Evolutionary conservation across 35 echinoderm and acorn worm species (phyloP).

Genomic region (Ophioderma brevispina): DNA sequence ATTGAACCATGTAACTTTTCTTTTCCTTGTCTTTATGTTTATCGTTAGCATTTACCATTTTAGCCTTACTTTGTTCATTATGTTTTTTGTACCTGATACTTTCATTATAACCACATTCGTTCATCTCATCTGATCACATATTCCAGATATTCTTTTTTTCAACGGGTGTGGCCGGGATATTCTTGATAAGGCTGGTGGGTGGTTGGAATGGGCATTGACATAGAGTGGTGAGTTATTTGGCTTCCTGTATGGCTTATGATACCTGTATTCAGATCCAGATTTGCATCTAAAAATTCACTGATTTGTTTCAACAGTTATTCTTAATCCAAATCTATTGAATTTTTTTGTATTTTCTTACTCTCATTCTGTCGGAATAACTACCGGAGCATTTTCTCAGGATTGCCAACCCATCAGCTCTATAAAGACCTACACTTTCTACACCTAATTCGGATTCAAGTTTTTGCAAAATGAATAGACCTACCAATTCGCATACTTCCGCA

Average conservation of each 20-base stretch:
- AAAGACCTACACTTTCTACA: background rate
- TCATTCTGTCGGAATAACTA: background rate
- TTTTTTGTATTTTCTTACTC: background rate
- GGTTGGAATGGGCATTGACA: too few relatives aligned
- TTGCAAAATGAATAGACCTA: constrained; percentile 5
- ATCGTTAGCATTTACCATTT: too few relatives aligned
- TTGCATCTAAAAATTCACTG: background rate
- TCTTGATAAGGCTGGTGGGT: background rate
- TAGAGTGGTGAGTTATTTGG: too few relatives aligned
- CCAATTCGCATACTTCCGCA: constrained; percentile 38
- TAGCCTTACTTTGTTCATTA: too few relatives aligned
- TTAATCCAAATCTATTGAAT: background rate
- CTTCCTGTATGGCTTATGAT: background rate
- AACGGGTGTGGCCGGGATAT: background rate
- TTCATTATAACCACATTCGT: too few relatives aligned
- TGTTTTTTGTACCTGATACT: too few relatives aligned
- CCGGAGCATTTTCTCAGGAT: background rate
- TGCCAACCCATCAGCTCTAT: constrained; percentile 19
- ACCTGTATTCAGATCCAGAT: background rate
- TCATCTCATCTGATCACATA: too few relatives aligned
- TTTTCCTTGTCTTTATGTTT: too few relatives aligned
- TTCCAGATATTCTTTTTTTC: background rate
- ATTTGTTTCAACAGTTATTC: background rate
- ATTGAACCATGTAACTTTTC: too few relatives aligned
- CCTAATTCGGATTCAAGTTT: background rate